Evolutionary conservation across 2,888 invertebrate species (phyloP).

Genomic region (Sinohyriopsis cumingii): DNA sequence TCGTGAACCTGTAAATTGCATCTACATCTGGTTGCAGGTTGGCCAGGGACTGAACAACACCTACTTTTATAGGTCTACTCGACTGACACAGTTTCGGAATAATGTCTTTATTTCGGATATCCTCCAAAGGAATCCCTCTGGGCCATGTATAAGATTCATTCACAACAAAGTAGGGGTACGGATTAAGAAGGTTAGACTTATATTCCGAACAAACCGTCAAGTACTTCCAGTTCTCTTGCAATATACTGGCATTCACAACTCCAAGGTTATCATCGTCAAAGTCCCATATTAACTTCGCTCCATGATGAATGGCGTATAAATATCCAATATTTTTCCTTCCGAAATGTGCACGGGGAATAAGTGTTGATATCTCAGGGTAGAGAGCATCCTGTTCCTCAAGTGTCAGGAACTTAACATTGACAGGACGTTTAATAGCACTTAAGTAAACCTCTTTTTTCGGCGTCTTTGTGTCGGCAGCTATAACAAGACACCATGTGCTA

Average conservation of each 20-base stretch:
- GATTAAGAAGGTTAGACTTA: conserved; percentile 11
- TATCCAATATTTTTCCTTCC: conserved; percentile 24
- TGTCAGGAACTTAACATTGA: conserved; percentile 5
- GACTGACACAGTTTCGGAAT: conserved; percentile 4
- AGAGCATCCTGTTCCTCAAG: conserved; percentile 5
- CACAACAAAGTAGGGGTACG: conserved; percentile 19
- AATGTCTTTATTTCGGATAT: conserved; percentile 5
- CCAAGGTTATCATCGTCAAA: conserved; percentile 20
- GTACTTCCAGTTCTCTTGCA: background rate
- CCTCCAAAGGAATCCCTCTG: conserved; percentile 15
- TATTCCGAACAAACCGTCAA: background rate
- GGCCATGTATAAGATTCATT: conserved; percentile 17
- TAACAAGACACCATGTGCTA: conserved; percentile 8
- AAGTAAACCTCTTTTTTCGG: background rate
- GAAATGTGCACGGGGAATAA: conserved; percentile 10
- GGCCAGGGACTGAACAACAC: conserved; percentile 18
- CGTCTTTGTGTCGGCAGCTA: conserved; percentile 8
- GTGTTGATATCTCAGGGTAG: conserved; percentile 7
- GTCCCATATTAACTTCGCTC: conserved; percentile 19
- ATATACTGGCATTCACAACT: background rate
- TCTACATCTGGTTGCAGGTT: conserved; percentile 23
- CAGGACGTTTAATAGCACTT: background rate
- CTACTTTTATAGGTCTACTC: background rate
- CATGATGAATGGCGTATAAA: conserved; percentile 19
- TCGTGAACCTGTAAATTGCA: conserved; percentile 20